Base-by-base conservation (phyloP, 2,113 vertebrate genomes). In the Vulpes lagopus region DNA sequence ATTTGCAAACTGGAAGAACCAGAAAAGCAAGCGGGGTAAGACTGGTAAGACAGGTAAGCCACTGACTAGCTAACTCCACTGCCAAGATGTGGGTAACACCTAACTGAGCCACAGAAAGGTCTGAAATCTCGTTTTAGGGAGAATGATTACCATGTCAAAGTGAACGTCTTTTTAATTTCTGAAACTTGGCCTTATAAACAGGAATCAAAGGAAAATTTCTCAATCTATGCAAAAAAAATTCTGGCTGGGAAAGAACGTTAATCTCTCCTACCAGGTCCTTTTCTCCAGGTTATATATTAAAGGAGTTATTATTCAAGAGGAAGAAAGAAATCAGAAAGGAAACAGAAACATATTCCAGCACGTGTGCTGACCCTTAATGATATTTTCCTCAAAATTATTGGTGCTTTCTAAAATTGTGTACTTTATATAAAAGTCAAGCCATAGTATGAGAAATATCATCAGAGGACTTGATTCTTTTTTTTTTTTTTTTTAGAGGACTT, bases 171-270 rank as follows among this genome's bases (percentile, higher is more conserved):
- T 71, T 32, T 0, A 49, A 91, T 76, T 59, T 86, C 43, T 55
- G 80, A 93, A 78, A 64, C 23, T 35, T 51, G 19, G n/a, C 22
- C 30, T 85, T 59, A 80, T 35, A 53, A 97, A 89, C 22, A 84
- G 57, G 17, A 86, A 86, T 51, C 71, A 78, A 89, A 89, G 86
- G 86, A 93, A 95, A 85, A 73, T 8, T 59, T 78, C 20, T 92
- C 59, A 64, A 51, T n/a, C 55, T 71, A 84, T 16, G 15, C 14
- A 84, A 92, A 62, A 84, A 65, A 86, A 95, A 81, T 86, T 91
- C 74, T n/a, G 15, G 12, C 38, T 64, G 60, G 55, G 43, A 53
- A 74, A 65, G 51, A 69, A 67, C 32, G 35, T 90, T 88, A 84
- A 88, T 90, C 35, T 86, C 14, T 92, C 74, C 10, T 38, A 55